Conservation (phyloP, 2,888 invertebrate species). For the Dastarcus helophoroides region DNA sequence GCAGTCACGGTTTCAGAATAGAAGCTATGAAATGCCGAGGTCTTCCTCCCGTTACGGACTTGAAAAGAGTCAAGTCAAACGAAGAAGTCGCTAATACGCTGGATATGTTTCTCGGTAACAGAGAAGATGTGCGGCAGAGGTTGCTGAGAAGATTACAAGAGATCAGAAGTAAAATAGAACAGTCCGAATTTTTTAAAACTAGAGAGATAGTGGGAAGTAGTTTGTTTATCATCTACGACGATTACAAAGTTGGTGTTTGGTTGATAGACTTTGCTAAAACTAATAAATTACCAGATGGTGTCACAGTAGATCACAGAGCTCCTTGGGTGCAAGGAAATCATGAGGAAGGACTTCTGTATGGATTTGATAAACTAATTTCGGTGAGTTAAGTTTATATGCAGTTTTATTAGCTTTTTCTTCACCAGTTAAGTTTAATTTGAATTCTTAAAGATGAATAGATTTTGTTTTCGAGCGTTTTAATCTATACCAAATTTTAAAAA, state of each 20-base stretch:
- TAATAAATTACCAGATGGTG: conserved; percentile 56
- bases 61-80: conserved; percentile 74
- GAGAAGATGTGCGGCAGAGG: conserved; percentile 53
- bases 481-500: not conserved
- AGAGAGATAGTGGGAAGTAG: conserved; percentile 94
- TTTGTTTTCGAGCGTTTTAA: not conserved
- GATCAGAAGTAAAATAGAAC: conserved; percentile 68
- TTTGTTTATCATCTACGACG: conserved; percentile 87
- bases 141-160: conserved; percentile 63
- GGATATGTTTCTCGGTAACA: conserved; percentile 58
- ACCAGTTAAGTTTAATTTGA: not conserved
- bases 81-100: conserved; percentile 65
- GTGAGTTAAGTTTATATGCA: conserved; percentile 34
- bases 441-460: conserved; percentile 2
- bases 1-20: conserved; percentile 86
- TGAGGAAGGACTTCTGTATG: conserved; percentile 89
- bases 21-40: conserved; percentile 88
- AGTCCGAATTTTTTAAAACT: conserved; percentile 69
- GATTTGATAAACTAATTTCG: conserved; percentile 82
- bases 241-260: conserved; percentile 83
- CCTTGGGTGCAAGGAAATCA: conserved; percentile 90
- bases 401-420: not conserved
- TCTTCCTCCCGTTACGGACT: conserved; percentile 70
- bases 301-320: conserved; percentile 63
- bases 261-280: conserved; percentile 97